A percentile compares a stretch with the other conserved stretches of the same genome.
phyloP scores from a whole-genome alignment of 2,113 vertebrate genomes.

The Montifringilla adamsi region DNA sequence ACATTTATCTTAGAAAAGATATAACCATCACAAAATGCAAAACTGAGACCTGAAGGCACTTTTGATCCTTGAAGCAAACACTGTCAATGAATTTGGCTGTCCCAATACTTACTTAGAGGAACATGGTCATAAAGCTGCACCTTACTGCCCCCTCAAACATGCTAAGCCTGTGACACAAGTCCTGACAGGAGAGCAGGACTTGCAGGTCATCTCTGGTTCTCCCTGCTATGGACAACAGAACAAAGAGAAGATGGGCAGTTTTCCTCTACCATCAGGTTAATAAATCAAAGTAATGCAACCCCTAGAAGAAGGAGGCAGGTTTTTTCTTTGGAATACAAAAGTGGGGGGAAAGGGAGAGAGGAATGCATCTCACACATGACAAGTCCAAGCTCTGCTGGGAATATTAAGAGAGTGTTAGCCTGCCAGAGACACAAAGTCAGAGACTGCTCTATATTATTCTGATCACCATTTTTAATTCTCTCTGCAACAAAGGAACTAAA shows the following conservation, averaged over 20 bases:
- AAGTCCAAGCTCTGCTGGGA: neutral
- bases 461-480: neutral
- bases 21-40: neutral
- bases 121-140: neutral
- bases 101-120: neutral
- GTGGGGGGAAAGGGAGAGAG: neutral
- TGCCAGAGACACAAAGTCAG: neutral
- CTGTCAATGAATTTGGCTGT: neutral
- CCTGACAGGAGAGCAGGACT: neutral
- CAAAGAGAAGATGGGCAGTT: neutral
- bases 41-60: neutral
- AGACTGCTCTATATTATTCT: neutral
- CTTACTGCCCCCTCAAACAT: neutral
- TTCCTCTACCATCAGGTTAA: neutral
- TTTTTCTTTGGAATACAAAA: neutral
- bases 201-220: neutral
- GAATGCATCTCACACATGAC: neutral
- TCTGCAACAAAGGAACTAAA: neutral
- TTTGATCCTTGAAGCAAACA: neutral
- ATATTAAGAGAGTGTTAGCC: neutral
- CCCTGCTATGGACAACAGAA: neutral
- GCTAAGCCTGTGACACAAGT: neutral
- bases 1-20: neutral
- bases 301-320: neutral
- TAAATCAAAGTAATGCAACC: neutral